Percentiles rank a stretch among this genome's conserved stretches.
Evolutionary conservation across 1,140 invertebrate genomes (phyloP).

Genomic region (Leptopilina boulardi): DNA sequence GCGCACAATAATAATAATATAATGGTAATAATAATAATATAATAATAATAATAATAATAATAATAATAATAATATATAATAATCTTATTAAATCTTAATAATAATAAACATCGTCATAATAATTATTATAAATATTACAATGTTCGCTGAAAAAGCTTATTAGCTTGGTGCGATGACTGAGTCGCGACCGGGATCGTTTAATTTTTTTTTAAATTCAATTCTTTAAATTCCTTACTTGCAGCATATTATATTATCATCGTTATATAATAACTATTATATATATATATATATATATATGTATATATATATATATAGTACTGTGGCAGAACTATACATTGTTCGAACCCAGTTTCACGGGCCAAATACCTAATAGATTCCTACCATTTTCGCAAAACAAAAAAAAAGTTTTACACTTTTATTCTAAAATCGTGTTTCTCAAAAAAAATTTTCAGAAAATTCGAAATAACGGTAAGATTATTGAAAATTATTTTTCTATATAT

Average conservation of each 20-base stretch:
- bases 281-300: too few species aligned
- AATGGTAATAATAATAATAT: constrained; percentile 64
- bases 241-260: constrained; percentile 70
- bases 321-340: constrained; percentile 70
- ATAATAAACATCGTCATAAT: constrained; percentile 72
- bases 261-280: constrained; percentile 72
- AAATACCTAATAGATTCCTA: constrained; percentile 56
- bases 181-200: constrained; percentile 63
- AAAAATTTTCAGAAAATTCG: too few species aligned
- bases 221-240: constrained; percentile 61
- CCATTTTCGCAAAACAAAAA: constrained; percentile 44
- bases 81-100: constrained; percentile 60
- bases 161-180: constrained; percentile 63
- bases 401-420: too few species aligned
- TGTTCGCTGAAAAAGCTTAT: constrained; percentile 63
- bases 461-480: too few species aligned
- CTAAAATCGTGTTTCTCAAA: too few species aligned
- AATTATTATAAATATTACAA: constrained; percentile 73
- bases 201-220: constrained; percentile 55
- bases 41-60: constrained; percentile 63
- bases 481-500: too few species aligned
- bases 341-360: constrained; percentile 61
- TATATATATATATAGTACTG: too few species aligned
- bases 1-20: constrained; percentile 71
- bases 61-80: constrained; percentile 67